These are phyloP conservation scores for Atrichornis clamosus DNA, from an alignment of 2,113 vertebrate species.

Conservation along the genomic window DNA sequence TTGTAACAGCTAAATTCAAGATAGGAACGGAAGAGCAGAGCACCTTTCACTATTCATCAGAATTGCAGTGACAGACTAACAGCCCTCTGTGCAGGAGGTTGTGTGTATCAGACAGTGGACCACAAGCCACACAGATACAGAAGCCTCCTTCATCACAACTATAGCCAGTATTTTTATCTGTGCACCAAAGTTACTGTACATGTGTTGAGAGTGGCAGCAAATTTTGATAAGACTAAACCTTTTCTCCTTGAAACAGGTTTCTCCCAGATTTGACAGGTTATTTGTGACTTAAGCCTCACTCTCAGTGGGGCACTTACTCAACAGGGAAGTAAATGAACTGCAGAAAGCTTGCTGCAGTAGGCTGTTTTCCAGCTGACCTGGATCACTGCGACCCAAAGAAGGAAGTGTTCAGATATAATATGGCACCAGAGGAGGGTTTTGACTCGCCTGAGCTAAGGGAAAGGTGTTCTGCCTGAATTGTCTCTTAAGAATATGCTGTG, in stretches of 20 bases:
- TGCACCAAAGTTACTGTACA: not conserved
- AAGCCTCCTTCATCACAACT: not conserved
- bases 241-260: not conserved
- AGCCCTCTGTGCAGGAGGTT: not conserved
- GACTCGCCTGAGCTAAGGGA: not conserved
- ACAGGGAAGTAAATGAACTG: not conserved
- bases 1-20: not conserved
- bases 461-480: not conserved
- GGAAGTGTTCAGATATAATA: not conserved
- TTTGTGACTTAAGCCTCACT: not conserved
- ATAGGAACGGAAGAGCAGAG: not conserved
- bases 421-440: not conserved
- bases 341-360: not conserved
- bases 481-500: not conserved
- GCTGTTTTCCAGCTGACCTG: not conserved
- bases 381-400: not conserved
- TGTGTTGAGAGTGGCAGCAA: not conserved
- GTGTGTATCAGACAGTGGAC: not conserved
- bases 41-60: not conserved
- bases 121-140: not conserved
- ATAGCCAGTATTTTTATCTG: not conserved
- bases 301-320: not conserved
- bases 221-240: not conserved
- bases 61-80: not conserved
- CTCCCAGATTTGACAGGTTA: not conserved